A percentile compares a stretch with the other conserved stretches of the same genome.
Evolutionary conservation across 1,140 invertebrate genomes (phyloP).

Genomic region (Trachymyrmex septentrionalis): DNA sequence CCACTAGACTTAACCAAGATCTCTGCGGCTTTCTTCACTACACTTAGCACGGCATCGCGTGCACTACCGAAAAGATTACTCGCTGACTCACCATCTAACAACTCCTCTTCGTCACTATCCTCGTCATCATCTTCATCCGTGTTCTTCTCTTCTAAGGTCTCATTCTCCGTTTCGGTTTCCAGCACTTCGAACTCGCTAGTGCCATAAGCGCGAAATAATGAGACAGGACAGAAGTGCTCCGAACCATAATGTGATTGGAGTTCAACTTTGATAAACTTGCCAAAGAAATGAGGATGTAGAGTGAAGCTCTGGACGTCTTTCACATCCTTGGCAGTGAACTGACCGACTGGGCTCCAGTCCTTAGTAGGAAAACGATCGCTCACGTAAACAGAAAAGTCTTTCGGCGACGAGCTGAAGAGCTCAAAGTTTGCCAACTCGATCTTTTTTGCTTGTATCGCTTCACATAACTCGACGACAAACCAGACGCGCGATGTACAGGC

Average conservation of each 20-base stretch:
- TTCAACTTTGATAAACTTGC: conserved; percentile 97
- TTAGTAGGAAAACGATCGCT: conserved; percentile 96
- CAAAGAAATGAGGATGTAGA: conserved; percentile 93
- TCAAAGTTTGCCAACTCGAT: conserved; percentile 99
- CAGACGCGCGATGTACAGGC: conserved; percentile 96
- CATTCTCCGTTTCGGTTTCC: conserved; percentile 90
- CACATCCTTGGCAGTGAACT: conserved; percentile 95
- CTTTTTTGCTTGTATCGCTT: conserved; percentile 97
- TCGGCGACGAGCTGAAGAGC: conserved; percentile 98
- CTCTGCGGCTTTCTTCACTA: conserved; percentile 95
- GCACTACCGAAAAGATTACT: conserved; percentile 94
- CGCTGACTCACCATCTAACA: conserved; percentile 80
- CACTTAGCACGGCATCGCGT: conserved; percentile 94
- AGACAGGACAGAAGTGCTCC: conserved; percentile 99
- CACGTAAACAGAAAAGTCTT: conserved; percentile 94
- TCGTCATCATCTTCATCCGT: conserved; percentile 89
- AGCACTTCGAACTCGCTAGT: conserved; percentile 96
- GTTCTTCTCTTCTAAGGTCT: conserved; percentile 84
- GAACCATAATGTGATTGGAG: conserved; percentile 97
- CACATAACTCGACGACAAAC: conserved; percentile 99
- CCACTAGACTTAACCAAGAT: conserved; percentile 91
- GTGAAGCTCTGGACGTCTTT: conserved; percentile 95
- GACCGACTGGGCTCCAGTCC: conserved; percentile 96
- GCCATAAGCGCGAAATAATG: conserved; percentile 96
- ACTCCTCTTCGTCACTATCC: conserved; percentile 87